phyloP scores from a whole-genome alignment of 2,113 vertebrate genomes.

The Gallinago media region DNA sequence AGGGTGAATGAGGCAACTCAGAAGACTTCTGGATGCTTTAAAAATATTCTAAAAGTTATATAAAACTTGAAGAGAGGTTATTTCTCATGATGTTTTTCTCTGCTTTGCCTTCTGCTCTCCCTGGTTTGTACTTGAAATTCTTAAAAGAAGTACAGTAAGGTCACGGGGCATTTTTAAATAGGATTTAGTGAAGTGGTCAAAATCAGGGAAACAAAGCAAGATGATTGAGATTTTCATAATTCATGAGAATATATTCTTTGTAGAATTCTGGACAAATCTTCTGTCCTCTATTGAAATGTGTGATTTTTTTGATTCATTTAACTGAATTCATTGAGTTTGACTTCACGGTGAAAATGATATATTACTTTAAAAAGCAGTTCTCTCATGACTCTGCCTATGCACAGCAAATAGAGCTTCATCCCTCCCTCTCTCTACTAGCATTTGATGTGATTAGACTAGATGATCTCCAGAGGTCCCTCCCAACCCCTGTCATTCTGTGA shows the following conservation, averaged over 20 bases:
- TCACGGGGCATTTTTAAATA: background rate
- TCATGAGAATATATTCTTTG: background rate
- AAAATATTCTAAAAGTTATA: background rate
- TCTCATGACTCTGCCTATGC: background rate
- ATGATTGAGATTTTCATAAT: background rate
- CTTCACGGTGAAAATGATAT: background rate
- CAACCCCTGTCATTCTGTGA: too few relatives aligned
- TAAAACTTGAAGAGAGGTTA: background rate
- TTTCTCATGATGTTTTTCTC: background rate
- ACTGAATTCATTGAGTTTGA: background rate
- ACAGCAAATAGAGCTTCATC: background rate
- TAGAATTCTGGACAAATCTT: background rate
- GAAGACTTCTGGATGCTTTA: background rate
- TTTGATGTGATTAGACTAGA: background rate
- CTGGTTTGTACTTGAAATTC: background rate
- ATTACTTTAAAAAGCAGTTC: background rate
- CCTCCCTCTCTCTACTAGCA: background rate
- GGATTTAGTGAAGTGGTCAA: background rate
- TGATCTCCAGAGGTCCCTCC: too few relatives aligned
- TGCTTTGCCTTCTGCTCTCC: background rate
- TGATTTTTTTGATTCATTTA: background rate
- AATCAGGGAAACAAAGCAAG: background rate
- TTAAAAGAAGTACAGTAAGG: background rate
- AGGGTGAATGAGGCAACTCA: background rate
- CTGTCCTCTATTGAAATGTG: background rate